Conservation (phyloP, 2,113 vertebrate genomes). For the Aphyosemion australe region DNA sequence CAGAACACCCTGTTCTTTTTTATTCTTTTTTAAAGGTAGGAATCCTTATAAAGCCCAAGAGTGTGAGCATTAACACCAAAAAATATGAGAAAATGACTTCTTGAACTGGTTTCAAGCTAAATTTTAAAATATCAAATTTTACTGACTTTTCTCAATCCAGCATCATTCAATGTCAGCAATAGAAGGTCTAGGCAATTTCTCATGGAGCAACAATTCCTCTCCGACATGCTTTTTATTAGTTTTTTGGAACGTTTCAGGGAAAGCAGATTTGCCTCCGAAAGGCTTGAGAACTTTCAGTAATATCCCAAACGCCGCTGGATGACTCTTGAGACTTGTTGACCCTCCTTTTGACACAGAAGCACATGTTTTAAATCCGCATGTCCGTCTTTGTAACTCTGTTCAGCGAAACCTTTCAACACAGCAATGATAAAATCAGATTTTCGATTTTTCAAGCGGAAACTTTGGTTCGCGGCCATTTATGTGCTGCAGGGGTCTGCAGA, state of each 20-base stretch:
- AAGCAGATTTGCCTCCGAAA: slow-evolving; percentile 12
- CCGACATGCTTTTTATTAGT: slow-evolving; percentile 16
- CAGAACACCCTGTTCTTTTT: too few species aligned
- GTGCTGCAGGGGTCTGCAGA: slow-evolving; percentile 55
- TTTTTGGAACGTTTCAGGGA: slow-evolving; percentile 30
- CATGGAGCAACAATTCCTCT: slow-evolving; percentile 10
- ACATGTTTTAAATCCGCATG: slow-evolving; percentile 56
- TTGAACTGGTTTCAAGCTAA: too few species aligned
- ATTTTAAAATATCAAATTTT: too few species aligned
- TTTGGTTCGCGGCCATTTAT: slow-evolving; percentile 49
- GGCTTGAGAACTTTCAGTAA: slow-evolving; percentile 23
- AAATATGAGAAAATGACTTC: too few species aligned
- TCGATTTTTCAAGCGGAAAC: slow-evolving; percentile 62
- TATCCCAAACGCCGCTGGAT: slow-evolving; percentile 21
- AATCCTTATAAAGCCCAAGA: too few species aligned
- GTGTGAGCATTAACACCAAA: too few species aligned
- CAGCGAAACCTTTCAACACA: slow-evolving; percentile 37
- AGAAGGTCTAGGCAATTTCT: neutral
- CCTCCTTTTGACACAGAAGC: slow-evolving; percentile 37
- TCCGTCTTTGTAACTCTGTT: slow-evolving; percentile 45
- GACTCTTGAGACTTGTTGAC: slow-evolving; percentile 38
- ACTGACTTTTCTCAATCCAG: neutral
- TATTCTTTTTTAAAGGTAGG: too few species aligned
- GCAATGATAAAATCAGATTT: slow-evolving; percentile 61
- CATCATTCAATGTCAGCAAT: slow-evolving; percentile 10